phyloP scores from a whole-genome alignment of 1,140 invertebrate genomes.

The Orius insidiosus region DNA sequence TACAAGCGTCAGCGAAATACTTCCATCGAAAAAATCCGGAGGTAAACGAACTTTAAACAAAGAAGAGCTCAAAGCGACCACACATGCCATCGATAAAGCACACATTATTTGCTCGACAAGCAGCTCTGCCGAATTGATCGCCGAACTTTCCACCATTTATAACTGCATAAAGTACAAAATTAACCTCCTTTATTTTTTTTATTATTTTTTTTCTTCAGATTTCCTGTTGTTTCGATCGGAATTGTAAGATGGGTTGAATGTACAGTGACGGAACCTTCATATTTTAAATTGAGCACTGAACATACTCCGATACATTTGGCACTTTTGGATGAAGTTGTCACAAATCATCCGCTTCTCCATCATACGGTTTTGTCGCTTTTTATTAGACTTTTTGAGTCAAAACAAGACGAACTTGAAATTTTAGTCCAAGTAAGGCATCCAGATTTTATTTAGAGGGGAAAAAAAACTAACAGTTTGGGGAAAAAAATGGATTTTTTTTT shows the following conservation, averaged over 20 bases:
- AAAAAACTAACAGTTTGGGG: too few species aligned
- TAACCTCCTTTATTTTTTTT: background rate
- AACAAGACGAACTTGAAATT: conserved; percentile 92
- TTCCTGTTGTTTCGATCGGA: conserved; percentile 82
- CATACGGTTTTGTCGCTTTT: conserved; percentile 70
- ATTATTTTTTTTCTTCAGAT: conserved; percentile 39
- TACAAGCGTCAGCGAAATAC: conserved; percentile 73
- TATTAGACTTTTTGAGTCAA: conserved; percentile 79
- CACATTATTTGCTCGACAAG: conserved; percentile 77
- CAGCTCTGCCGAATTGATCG: conserved; percentile 81
- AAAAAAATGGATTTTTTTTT: too few species aligned
- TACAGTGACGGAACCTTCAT: conserved; percentile 85
- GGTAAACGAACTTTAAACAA: conserved; percentile 46
- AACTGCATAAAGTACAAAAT: conserved; percentile 68
- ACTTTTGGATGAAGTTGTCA: conserved; percentile 89
- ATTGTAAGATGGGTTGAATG: conserved; percentile 88
- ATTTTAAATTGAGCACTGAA: conserved; percentile 92
- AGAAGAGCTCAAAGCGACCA: conserved; percentile 79
- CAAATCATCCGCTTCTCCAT: conserved; percentile 78
- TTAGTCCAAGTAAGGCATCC: too few species aligned
- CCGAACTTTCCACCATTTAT: conserved; percentile 76
- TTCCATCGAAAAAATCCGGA: conserved; percentile 47
- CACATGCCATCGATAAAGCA: conserved; percentile 84
- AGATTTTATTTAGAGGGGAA: too few species aligned
- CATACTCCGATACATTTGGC: conserved; percentile 91